Base-by-base conservation (phyloP, 2,797 vertebrate species). In the Gobio occitaniae region DNA sequence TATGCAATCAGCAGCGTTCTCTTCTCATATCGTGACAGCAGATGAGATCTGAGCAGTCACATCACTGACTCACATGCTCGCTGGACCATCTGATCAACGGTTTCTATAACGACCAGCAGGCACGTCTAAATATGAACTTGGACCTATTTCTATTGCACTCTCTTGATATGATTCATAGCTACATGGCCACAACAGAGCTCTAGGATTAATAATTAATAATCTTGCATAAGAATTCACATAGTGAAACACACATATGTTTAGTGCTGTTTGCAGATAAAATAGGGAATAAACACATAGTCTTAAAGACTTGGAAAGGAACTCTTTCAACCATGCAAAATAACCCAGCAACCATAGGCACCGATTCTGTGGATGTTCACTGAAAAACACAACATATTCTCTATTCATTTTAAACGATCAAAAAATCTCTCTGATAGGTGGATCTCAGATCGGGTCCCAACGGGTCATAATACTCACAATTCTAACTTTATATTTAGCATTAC, bases 11-110 rank as follows among this genome's bases (percentile, higher is more conserved):
- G 90, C 90, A 90, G 90, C 89, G 82, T 92, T 91, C 90, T 87
- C 69, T 87, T 86, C 88, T 93, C 89, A 90, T 92, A 91, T 93
- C 88, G 89, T 92, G 94, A 93, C 92, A 93, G 89, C 92, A 93
- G 92, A 93, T 91, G 91, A 92, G 91, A 89, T 91, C 87, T 79
- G 87, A 93, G 90, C 85, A 91, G 90, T 91, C 89, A 89, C 91
- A 90, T 94, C 65, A 84, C 92, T 94, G 94, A 95, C 92, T 95
- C 94, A 95, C 90, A 88, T 91, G 87, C 91, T 92, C 90, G 90
- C 92, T 89, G 76, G 90, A 93, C 90, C 92, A 90, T 89, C 89
- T 90, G 86, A 91, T 90, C 78, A 82, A 83, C 71, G 36, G 87
- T 88, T 89, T 86, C 85, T 85, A 86, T 86, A 86, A 88, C 86